Evolutionary conservation across 2,888 invertebrate genomes (phyloP).

Genomic region (Mallateleia sp.): DNA sequence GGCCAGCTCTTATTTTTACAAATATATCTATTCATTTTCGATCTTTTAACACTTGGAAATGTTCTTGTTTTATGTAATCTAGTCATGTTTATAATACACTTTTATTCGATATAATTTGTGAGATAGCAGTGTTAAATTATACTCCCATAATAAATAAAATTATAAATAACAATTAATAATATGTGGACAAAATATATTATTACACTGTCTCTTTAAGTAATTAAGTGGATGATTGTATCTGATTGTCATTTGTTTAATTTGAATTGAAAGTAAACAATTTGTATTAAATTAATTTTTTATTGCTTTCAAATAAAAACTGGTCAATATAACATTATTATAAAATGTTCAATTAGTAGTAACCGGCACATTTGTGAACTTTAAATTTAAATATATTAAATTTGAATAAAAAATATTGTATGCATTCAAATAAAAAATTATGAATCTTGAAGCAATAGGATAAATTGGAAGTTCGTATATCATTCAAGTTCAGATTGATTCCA

Average conservation of each 20-base stretch:
- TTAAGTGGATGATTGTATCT: no score
- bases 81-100: background rate
- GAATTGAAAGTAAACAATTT: no score
- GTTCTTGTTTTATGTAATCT: background rate
- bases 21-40: background rate
- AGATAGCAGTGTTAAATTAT: background rate
- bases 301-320: no score
- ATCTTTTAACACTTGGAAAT: background rate
- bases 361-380: no score
- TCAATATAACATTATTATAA: no score
- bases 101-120: background rate
- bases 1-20: background rate
- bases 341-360: no score
- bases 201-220: no score
- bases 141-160: background rate
- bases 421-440: background rate
- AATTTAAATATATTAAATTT: background rate
- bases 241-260: no score
- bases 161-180: background rate
- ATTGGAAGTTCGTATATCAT: slow-evolving; percentile 31
- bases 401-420: background rate
- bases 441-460: slow-evolving; percentile 16
- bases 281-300: no score
- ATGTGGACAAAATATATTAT: no score
- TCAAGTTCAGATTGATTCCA: slow-evolving; percentile 73